Base-by-base conservation (phyloP, 2,113 vertebrate species). In the Aramus guarauna region DNA sequence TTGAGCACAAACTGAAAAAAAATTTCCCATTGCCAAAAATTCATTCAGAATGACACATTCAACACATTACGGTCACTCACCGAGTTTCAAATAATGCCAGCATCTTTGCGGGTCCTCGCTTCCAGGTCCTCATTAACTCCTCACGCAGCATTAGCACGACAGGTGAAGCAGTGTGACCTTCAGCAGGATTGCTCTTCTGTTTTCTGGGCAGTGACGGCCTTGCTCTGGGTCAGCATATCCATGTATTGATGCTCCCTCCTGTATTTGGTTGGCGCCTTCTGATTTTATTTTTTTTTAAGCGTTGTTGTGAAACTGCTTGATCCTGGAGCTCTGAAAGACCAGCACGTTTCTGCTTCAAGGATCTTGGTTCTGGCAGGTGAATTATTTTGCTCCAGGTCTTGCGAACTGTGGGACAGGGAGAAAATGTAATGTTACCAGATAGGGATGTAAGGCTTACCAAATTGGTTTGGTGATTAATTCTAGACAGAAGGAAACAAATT, bases 331-430 rank as follows among this genome's bases (percentile, higher is more conserved):
- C 39, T 94, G 98, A 22, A 90, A 97, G 41, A 96, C 96, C 37
- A 98, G 96, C 69, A 24, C 80, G 3, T 77, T 98, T 89, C 96
- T 99, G 88, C 95, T 98, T 30, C 98, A 98, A 91, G 99, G 98
- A 34, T 96, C 98, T 11, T 98, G 98, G 98, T 98, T 99, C 97
- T 99, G 98, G 97, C 98, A 99, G 98, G 98, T 98, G 93, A 93
- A 62, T 71, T 50, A 30, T 10, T 75, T 56, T 23, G 18, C 41
- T 82, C 29, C 55, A 18, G 48, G 47, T 39, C 53, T 50, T 18
- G 9, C 62, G 56, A 67, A 53, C 21, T 32, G 55, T 24, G 63
- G 50, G 53, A 41, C 11, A 45, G 60, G 4, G 50, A 92, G 43
- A 69, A 89, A 47, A 85, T 9, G 11, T 17, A 55, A 34, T 0